These are phyloP conservation scores for Pluvialis apricaria DNA, from an alignment of 2,113 vertebrate genomes.

Conservation along the genomic window DNA sequence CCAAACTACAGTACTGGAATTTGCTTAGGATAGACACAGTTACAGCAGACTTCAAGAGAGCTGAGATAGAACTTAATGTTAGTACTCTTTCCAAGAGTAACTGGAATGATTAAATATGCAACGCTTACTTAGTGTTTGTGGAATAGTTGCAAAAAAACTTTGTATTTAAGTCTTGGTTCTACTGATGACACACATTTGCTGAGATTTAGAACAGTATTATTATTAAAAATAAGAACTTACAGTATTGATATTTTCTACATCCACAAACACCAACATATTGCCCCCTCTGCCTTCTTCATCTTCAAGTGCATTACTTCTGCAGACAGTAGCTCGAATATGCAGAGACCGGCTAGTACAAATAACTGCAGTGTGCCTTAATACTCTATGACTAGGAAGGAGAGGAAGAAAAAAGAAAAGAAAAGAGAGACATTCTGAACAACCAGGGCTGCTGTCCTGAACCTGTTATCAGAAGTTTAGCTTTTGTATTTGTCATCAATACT, in stretches of 20 bases:
- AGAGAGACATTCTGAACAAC: background rate
- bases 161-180: background rate
- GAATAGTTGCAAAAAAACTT: background rate
- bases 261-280: constrained; percentile 90
- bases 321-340: constrained; percentile 84
- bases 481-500: background rate
- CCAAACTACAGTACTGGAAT: background rate
- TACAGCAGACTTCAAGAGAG: background rate
- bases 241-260: constrained; percentile 94
- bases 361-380: constrained; percentile 92
- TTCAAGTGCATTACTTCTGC: constrained; percentile 87
- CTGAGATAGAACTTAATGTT: background rate
- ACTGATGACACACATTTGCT: background rate
- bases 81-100: background rate
- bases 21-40: background rate
- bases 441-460: background rate
- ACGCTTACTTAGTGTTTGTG: background rate
- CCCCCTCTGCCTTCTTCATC: constrained; percentile 75
- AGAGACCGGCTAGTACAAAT: constrained; percentile 96
- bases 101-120: background rate
- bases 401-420: background rate
- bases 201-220: background rate
- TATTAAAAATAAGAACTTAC: constrained; percentile 72
- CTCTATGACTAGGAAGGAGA: constrained; percentile 81
- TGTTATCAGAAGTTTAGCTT: background rate